Evolutionary conservation across 64 coral and sea anemone species (phyloP).

Genomic region (Dendronephthya gigantea): DNA sequence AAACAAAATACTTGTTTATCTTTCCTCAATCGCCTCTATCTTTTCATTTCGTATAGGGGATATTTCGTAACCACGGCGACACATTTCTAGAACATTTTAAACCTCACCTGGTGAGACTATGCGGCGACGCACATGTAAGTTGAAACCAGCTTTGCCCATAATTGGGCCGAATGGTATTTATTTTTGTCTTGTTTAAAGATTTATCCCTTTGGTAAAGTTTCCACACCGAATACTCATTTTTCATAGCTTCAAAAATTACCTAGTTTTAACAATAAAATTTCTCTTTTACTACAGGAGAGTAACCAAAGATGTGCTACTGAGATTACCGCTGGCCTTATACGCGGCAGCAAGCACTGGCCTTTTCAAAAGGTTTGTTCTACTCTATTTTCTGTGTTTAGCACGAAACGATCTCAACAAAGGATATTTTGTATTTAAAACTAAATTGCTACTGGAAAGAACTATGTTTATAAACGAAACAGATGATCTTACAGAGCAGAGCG

Average conservation of each 20-base stretch:
- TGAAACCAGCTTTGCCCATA: not conserved
- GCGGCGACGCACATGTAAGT: constrained; percentile 68
- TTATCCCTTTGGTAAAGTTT: no score
- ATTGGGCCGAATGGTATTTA: not conserved
- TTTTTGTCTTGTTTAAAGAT: no score
- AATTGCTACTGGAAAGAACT: not conserved
- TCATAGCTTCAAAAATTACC: no score
- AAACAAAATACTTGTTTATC: not conserved
- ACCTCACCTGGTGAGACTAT: constrained; percentile 71
- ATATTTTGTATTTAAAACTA: not conserved
- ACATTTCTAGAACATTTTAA: constrained; percentile 64
- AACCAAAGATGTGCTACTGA: constrained; percentile 81
- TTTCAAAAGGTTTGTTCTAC: constrained; percentile 59
- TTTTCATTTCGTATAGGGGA: constrained; percentile 41
- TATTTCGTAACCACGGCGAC: constrained; percentile 81
- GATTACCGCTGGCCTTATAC: constrained; percentile 72
- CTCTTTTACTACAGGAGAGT: constrained; percentile 59
- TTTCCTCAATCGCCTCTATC: no score
- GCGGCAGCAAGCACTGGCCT: constrained; percentile 93
- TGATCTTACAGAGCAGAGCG: no score
- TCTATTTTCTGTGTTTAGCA: no score
- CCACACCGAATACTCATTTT: no score
- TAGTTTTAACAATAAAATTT: not conserved
- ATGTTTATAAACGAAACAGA: no score
- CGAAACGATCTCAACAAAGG: no score